phyloP scores from a whole-genome alignment of 1,140 invertebrate species.

The Harpegnathos saltator region DNA sequence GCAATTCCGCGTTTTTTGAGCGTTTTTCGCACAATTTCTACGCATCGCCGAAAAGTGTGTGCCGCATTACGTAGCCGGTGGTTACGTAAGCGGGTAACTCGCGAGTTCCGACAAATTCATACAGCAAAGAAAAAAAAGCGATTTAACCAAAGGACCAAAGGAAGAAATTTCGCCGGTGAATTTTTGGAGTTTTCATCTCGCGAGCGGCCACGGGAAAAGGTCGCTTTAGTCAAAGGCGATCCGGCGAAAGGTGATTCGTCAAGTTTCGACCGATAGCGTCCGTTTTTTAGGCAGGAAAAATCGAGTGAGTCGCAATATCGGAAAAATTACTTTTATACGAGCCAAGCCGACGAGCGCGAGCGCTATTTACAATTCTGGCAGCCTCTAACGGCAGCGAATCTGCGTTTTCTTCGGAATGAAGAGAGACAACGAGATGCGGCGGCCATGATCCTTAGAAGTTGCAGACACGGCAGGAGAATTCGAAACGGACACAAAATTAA shows the following conservation, averaged over 20 bases:
- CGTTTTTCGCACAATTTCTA: not conserved
- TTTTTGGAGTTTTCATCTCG: conserved; percentile 23
- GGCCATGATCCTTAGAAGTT: not conserved
- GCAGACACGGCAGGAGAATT: not conserved
- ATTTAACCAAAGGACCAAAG: conserved; percentile 19
- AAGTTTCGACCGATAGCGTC: not conserved
- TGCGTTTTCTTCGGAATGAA: not conserved
- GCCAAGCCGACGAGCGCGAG: not conserved
- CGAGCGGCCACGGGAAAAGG: not conserved
- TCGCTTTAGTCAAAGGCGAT: not conserved
- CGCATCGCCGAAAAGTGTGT: not conserved
- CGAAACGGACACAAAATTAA: not conserved
- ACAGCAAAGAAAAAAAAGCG: not conserved
- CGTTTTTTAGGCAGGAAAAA: conserved; percentile 20
- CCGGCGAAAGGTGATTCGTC: conserved; percentile 43
- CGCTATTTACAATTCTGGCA: conserved; percentile 30
- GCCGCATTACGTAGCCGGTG: not conserved
- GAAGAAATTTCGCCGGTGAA: conserved; percentile 2
- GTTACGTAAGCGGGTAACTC: not conserved
- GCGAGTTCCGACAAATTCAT: not conserved
- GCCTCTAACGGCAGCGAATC: conserved; percentile 31
- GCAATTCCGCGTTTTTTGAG: not conserved
- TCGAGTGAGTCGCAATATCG: conserved; percentile 34
- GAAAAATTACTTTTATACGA: conserved; percentile 40
- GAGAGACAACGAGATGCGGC: not conserved